phyloP scores from a whole-genome alignment of 1,140 invertebrate genomes.

The Octopus bimaculoides region DNA sequence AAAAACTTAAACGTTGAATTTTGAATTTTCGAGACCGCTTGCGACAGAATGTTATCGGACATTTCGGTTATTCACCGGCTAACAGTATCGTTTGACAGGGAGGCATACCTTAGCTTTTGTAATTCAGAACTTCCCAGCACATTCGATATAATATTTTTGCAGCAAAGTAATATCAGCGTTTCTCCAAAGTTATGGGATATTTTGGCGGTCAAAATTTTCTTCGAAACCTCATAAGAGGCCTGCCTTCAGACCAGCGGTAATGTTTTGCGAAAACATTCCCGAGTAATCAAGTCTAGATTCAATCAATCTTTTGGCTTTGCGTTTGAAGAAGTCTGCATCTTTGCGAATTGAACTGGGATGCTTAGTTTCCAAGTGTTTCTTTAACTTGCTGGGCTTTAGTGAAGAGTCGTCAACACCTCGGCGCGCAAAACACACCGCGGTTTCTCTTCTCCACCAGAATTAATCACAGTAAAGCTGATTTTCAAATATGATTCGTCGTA shows the following conservation, averaged over 20 bases:
- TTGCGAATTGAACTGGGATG: not conserved
- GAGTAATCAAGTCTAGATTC: not conserved
- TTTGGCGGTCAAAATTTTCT: not conserved
- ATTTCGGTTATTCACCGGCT: not conserved
- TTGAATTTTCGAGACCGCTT: conserved; percentile 1
- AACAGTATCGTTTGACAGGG: conserved; percentile 1
- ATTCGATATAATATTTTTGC: conserved; percentile 7
- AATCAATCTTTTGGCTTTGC: not conserved
- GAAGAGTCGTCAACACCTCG: not conserved
- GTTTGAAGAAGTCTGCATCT: conserved; percentile 2
- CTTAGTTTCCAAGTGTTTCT: conserved; percentile 1
- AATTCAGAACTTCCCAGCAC: not conserved
- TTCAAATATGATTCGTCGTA: not conserved
- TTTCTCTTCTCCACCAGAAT: not conserved
- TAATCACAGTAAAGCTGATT: not conserved
- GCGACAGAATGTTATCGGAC: conserved; percentile 4
- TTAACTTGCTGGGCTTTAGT: not conserved
- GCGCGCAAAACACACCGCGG: not conserved
- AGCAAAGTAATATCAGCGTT: not conserved
- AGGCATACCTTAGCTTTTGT: conserved; percentile 7
- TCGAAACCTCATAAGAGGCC: conserved; percentile 6
- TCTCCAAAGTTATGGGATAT: not conserved
- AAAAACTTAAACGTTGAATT: conserved; percentile 2
- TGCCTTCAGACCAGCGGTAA: not conserved
- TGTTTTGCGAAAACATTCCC: conserved; percentile 1